phyloP scores from a whole-genome alignment of 2,113 vertebrate genomes.

The Aegithalos caudatus region DNA sequence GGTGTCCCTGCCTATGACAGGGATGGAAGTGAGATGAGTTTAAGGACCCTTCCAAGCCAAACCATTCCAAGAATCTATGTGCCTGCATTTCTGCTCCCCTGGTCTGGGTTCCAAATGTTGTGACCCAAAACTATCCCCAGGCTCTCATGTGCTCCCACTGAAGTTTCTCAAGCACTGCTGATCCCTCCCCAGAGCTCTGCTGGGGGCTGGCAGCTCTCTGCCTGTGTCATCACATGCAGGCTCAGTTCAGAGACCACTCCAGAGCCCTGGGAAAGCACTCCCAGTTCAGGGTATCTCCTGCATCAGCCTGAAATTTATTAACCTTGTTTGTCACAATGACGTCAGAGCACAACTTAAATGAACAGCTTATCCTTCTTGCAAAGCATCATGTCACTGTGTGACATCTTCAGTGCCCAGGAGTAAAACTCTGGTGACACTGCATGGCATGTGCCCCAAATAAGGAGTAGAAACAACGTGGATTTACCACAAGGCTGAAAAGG shows the following conservation, averaged over 20 bases:
- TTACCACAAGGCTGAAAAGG: not conserved
- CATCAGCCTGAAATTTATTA: not conserved
- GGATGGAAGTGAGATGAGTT: not conserved
- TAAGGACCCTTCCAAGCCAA: not conserved
- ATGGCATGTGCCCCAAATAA: accelerated
- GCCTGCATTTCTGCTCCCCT: too few species aligned
- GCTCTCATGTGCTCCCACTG: not conserved
- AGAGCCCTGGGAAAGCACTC: not conserved
- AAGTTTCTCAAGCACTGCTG: not conserved
- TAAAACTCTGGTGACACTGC: not conserved
- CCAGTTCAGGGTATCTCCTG: not conserved
- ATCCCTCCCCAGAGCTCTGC: not conserved
- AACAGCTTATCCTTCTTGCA: not conserved
- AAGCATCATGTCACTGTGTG: not conserved
- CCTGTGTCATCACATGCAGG: accelerated
- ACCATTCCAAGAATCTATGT: not conserved
- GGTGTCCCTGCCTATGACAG: not conserved
- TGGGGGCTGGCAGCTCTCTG: not conserved
- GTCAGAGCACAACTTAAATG: not conserved
- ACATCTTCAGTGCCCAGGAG: not conserved
- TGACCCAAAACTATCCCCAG: not conserved
- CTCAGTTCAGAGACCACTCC: not conserved
- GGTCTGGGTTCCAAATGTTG: not conserved
- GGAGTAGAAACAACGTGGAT: not conserved
- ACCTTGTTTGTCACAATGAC: not conserved